Evolutionary conservation across 2,888 invertebrate species (phyloP).

Genomic region (Ecliptopera silaceata): DNA sequence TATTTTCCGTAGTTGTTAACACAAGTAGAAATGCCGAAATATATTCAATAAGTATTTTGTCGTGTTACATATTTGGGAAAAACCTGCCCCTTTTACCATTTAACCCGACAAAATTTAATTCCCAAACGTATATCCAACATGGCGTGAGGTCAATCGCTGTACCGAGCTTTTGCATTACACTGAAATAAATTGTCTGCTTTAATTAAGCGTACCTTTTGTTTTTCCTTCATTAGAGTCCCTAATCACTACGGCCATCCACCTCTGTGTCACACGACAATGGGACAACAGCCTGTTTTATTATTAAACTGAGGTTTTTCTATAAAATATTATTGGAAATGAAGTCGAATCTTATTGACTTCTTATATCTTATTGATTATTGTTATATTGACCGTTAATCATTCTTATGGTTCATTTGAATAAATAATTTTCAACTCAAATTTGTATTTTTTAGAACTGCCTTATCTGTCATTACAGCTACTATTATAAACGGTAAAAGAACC

Average conservation of each 20-base stretch:
- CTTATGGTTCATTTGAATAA: too few species aligned
- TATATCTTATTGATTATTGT: too few species aligned
- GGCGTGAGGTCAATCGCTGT: slow-evolving; percentile 33
- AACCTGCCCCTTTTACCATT: slow-evolving; percentile 18
- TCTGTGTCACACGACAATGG: slow-evolving; percentile 90
- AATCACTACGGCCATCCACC: slow-evolving; percentile 86
- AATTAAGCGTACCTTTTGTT: slow-evolving; percentile 70
- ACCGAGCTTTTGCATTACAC: slow-evolving; percentile 36
- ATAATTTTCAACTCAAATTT: too few species aligned
- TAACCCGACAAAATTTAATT: slow-evolving; percentile 29
- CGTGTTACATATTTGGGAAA: slow-evolving; percentile 1
- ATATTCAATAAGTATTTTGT: not conserved
- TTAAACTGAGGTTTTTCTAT: not conserved
- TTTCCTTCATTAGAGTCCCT: slow-evolving; percentile 84
- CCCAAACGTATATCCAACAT: slow-evolving; percentile 33
- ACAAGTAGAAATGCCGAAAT: not conserved
- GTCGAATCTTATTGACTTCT: too few species aligned
- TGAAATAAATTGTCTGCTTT: slow-evolving; percentile 40
- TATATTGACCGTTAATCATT: too few species aligned
- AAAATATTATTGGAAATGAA: too few species aligned
- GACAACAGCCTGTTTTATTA: slow-evolving; percentile 48
- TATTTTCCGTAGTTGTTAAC: not conserved
- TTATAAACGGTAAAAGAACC: too few species aligned
- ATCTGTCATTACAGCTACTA: too few species aligned
- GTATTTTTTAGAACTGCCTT: too few species aligned